Percentiles rank a stretch among this genome's conserved stretches.
Evolutionary conservation across 2,888 invertebrate species (phyloP).

Genomic region (Athalia rosae): DNA sequence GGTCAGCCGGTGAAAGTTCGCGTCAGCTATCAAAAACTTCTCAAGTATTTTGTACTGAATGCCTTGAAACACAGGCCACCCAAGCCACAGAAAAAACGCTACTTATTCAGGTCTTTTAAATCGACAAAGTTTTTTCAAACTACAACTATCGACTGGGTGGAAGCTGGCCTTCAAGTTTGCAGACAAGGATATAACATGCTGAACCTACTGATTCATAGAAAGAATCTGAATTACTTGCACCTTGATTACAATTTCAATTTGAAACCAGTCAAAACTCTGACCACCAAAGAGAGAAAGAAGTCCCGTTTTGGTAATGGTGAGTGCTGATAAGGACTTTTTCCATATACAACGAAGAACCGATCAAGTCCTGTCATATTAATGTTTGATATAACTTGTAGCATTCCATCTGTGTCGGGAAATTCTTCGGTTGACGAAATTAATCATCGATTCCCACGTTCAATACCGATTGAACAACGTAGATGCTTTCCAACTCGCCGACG

Average conservation of each 20-base stretch:
- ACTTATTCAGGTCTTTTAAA: conserved; percentile 98
- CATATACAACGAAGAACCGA: background rate
- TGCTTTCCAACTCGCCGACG: conserved; percentile 98
- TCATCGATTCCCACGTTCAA: conserved; percentile 99
- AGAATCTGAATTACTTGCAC: conserved; percentile 99
- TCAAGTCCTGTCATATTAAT: background rate
- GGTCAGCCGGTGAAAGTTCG: conserved; percentile 99
- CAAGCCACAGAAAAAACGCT: conserved; percentile 98
- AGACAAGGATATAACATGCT: conserved; percentile 99
- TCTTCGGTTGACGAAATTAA: conserved; percentile 96
- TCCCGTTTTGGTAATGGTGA: conserved; percentile 95
- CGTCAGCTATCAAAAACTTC: conserved; percentile 98
- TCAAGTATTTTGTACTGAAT: conserved; percentile 99
- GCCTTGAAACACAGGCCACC: conserved; percentile 98
- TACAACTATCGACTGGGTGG: conserved; percentile 99
- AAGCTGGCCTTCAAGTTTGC: conserved; percentile 98
- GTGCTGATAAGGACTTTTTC: conserved; percentile 53
- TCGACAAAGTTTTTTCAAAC: conserved; percentile 99
- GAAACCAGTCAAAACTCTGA: conserved; percentile 99
- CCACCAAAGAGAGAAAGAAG: conserved; percentile 99
- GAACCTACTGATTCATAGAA: conserved; percentile 98
- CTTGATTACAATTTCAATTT: conserved; percentile 99
- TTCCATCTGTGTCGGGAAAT: conserved; percentile 99
- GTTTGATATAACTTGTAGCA: conserved; percentile 76
- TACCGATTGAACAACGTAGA: conserved; percentile 99